Evolutionary conservation across 2,797 vertebrate genomes (phyloP), one percentile per base, ranked within the genome.

Genomic region (Chloroceryle inda): DNA sequence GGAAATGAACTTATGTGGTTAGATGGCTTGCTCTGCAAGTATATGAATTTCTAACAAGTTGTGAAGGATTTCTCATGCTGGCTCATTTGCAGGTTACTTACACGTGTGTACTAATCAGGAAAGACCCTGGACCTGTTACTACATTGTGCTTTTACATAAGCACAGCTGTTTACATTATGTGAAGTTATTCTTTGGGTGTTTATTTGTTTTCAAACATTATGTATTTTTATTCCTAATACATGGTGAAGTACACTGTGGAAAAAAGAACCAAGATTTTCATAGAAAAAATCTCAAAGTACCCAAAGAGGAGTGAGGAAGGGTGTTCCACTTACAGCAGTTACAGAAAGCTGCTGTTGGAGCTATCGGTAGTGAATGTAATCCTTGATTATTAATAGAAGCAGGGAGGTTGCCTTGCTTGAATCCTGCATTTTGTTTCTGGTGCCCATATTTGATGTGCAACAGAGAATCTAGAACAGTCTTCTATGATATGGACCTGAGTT

Each of bases 341-440:
- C 49, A 58, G 68, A 64, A 91, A 77, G 31, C 26, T 94, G 61
- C 33, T 89, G 10, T 62, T 92, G 76, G 53, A 83, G n/a, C 75
- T 63, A 31, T 74, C 55, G 11, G 68, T 59, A 67, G 63, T 42
- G 56, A 71, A 71, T 83, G 37, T 56, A 35, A 74, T 77, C 72
- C 72, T 49, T 62, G 61, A 6, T 56, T 78, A 11, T 85, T 91
- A 73, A 52, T 45, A 83, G 77, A 86, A 93, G 24, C 38, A 56
- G 55, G n/a, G 62, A 58, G 53, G 27, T 73, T 85, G 37, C 82
- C 66, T 84, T 77, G 19, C 38, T 80, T 33, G 31, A 59, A 40
- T 85, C 47, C 63, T 89, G 56, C 4, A 2, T 84, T 88, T 45
- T 40, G 4, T 61, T 87, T 61, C 52, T 83, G 40, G 22, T 92